Base-by-base conservation (phyloP, 2,888 invertebrate genomes). In the Acrobasis consociella region DNA sequence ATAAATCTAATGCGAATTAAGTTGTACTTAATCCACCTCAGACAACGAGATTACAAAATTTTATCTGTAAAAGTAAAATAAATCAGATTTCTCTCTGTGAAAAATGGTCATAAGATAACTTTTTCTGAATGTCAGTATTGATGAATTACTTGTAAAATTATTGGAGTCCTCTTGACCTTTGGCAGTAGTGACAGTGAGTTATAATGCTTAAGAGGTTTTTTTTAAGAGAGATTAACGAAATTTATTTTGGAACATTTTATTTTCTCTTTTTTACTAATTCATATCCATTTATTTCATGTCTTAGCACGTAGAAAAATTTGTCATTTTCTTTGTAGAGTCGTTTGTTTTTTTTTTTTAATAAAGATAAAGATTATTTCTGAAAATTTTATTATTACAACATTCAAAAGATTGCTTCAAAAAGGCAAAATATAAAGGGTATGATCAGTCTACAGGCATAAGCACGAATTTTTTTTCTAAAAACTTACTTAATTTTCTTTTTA, bases 191-290 rank as follows among this genome's bases (percentile, higher is more conserved):
- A 10, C 10, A 51, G 16, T 10, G 51, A 51, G 9, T 10, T 51
- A 16, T 51, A 16, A 51, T 16, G 22, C 15, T 16, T 10, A 51
- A 51, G 22, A 31, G 2, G n/a, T n/a, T n/a, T 46, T 46, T 46
- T 46, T 46, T 11, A n/a, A n/a, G n/a, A 46, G 46, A 9, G 1
- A 11, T 42, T 46, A 5, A n/a, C n/a, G 46, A 46, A 46, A 13
- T 46, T 46, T 46, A 5, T n/a, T 46, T 46, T 46, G 11, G 46
- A n/a, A 13, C 46, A n/a, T 11, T 46, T 46, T n/a, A 13, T 13
- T 46, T 46, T 46, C 46, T n/a, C 11, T n/a, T 46, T 46, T 46
- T 46, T 46, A 46, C 42, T n/a, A n/a, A n/a, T n/a, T 46, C 46
- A n/a, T 3, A 2, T 46, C 13, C 2, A 46, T 46, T 46, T 46